Evolutionary conservation across 2,797 vertebrate species (phyloP), one percentile per base, ranked within the genome.

Genomic region (Acridotheres tristis): DNA sequence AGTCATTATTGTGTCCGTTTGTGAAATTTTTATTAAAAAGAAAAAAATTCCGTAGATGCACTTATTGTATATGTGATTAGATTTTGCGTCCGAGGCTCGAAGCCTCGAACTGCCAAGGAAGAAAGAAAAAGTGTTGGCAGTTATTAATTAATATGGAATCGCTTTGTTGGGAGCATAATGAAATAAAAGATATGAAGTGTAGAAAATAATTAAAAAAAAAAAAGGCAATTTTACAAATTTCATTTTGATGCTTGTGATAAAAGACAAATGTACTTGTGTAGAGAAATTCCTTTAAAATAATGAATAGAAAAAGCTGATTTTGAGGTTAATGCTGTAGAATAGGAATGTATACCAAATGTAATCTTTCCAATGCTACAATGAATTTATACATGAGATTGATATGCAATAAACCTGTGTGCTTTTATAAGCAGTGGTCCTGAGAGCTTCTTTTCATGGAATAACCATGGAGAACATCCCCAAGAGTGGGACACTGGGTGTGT

Each of bases 381-480:
- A 99, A 98, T 99, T 99, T 99, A 99, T 99, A 99, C 99, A 98
- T 99, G 98, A 99, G 99, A 99, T 99, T 99, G 99, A 99, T 99
- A 99, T 99, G 99, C 99, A 99, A 99, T 99, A 99, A 99, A 99
- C 99, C 99, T 99, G 99, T 99, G 99, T 99, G 99, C 99, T 99
- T 99, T 99, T 99, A 98, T 98, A 98, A 96, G 94, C 94, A 62
- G 55, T 34, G 96, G 93, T 88, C 93, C 84, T 2, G 10, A 16
- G 59, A 66, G 83, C 88, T 85, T 98, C 93, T 81, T 89, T 97
- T 13, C 36, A 16, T n/a, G 89, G 65, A 22, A 16, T 23, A 25
- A 16, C 19, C 26, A 13, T 7, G 29, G 36, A 67, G 55, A 21
- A 1, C 0, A 1, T 21, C 26, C 53, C 2, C 7, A 2, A 3